These are phyloP conservation scores for Papilio elwesi DNA, from an alignment of 2,888 invertebrate species.

Conservation along the genomic window DNA sequence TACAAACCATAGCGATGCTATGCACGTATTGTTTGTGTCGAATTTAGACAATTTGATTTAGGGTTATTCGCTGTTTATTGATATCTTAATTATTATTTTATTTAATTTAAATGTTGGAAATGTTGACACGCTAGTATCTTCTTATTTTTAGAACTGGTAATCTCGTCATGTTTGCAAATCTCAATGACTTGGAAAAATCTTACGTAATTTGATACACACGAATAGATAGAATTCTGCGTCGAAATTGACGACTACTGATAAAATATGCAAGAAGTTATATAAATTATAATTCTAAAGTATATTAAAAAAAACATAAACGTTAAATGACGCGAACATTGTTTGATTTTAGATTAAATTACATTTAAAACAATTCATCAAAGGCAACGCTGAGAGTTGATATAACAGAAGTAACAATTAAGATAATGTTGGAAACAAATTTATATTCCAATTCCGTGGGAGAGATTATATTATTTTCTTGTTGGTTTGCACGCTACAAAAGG, in stretches of 20 bases:
- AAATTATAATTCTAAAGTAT: neutral
- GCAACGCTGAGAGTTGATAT: constrained; percentile 40
- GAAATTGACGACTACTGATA: no score
- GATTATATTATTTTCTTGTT: constrained; percentile 79
- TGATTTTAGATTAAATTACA: constrained; percentile 15
- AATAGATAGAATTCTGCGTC: no score
- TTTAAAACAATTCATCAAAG: constrained; percentile 28
- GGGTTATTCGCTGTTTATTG: no score
- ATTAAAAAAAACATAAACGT: neutral
- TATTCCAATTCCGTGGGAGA: constrained; percentile 71
- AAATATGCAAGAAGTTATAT: no score
- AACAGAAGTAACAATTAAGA: constrained; percentile 71
- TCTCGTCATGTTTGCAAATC: no score
- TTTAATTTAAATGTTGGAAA: no score
- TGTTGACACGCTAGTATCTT: no score
- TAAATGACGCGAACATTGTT: constrained; percentile 5
- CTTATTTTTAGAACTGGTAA: no score
- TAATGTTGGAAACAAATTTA: constrained; percentile 77
- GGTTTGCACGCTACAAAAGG: constrained; percentile 53
- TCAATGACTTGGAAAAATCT: no score
- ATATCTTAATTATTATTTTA: no score
- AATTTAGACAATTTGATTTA: no score
- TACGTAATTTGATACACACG: no score
- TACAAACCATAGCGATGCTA: neutral
- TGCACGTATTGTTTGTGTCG: neutral